A percentile compares a stretch with the other conserved stretches of the same genome.
phyloP scores from a whole-genome alignment of 2,797 vertebrate genomes.

The Triplophysa yarkandensis region DNA sequence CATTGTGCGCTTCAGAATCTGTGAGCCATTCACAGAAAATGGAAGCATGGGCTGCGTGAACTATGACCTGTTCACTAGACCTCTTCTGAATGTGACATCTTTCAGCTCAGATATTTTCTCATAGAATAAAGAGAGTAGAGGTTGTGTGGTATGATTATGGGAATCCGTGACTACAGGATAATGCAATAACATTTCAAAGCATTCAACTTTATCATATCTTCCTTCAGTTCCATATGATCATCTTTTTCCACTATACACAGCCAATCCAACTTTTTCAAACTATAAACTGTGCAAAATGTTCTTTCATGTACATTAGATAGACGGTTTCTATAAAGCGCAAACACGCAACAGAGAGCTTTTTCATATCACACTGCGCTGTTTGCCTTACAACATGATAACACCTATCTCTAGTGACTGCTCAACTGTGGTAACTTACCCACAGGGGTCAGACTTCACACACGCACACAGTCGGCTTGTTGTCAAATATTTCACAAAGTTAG shows the following conservation, averaged over 20 bases:
- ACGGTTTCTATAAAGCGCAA: conserved; percentile 3
- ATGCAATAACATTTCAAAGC: conserved; percentile 14
- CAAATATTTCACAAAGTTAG: background rate
- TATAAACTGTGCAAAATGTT: background rate
- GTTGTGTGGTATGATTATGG: conserved; percentile 6
- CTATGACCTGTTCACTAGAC: conserved; percentile 20
- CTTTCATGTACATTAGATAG: conserved; percentile 23
- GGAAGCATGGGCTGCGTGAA: conserved; percentile 17
- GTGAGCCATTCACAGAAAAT: conserved; percentile 16
- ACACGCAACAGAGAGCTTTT: background rate
- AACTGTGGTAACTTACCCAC: background rate
- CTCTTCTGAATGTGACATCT: conserved; percentile 20
- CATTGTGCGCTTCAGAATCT: background rate
- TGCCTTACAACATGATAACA: background rate
- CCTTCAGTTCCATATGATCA: conserved; percentile 17
- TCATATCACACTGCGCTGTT: conserved; percentile 16
- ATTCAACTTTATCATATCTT: conserved; percentile 19
- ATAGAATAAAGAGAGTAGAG: conserved; percentile 2
- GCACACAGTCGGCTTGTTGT: background rate
- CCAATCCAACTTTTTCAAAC: conserved; percentile 6
- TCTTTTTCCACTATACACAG: conserved; percentile 27
- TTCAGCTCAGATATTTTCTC: conserved; percentile 24
- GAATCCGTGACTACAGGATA: background rate
- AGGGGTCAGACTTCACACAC: background rate
- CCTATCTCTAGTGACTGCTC: background rate